phyloP scores from a whole-genome alignment of 2,797 vertebrate species.

The Gallirallus australis region DNA sequence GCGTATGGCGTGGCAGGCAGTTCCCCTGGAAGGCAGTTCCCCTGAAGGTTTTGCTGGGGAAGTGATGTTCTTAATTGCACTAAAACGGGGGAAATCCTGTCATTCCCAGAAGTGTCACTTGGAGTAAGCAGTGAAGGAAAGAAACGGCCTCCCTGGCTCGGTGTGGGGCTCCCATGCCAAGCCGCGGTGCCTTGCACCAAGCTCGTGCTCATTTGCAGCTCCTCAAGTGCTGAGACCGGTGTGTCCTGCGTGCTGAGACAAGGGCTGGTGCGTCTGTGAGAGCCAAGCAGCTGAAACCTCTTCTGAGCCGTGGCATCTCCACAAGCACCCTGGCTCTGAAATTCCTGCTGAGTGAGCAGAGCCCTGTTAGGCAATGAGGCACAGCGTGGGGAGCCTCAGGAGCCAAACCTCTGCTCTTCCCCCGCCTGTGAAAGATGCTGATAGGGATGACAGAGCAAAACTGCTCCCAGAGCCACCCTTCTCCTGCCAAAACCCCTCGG shows the following conservation, averaged over 20 bases:
- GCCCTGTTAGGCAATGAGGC: neutral
- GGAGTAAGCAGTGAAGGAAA: neutral
- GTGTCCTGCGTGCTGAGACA: rapidly evolving
- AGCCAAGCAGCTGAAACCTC: neutral
- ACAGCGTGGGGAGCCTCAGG: rapidly evolving
- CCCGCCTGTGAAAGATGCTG: neutral
- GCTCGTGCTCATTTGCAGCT: neutral
- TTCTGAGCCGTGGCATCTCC: neutral
- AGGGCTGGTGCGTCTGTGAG: neutral
- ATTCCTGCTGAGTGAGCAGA: neutral
- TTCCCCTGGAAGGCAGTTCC: neutral
- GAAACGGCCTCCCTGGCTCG: neutral
- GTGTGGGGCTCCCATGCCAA: neutral
- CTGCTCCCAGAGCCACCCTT: neutral
- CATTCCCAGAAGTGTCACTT: neutral
- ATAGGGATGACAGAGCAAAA: neutral
- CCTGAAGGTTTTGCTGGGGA: neutral
- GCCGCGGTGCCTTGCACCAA: rapidly evolving
- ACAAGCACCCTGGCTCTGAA: neutral
- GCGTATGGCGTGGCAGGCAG: neutral
- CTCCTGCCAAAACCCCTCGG: neutral
- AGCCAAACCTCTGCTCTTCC: neutral
- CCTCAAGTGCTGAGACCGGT: neutral
- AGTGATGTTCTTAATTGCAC: neutral
- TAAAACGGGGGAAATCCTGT: neutral